Evolutionary conservation across 2,888 invertebrate genomes (phyloP), one percentile per base, ranked within the genome.

Genomic region (Anoplius nigerrimus): DNA sequence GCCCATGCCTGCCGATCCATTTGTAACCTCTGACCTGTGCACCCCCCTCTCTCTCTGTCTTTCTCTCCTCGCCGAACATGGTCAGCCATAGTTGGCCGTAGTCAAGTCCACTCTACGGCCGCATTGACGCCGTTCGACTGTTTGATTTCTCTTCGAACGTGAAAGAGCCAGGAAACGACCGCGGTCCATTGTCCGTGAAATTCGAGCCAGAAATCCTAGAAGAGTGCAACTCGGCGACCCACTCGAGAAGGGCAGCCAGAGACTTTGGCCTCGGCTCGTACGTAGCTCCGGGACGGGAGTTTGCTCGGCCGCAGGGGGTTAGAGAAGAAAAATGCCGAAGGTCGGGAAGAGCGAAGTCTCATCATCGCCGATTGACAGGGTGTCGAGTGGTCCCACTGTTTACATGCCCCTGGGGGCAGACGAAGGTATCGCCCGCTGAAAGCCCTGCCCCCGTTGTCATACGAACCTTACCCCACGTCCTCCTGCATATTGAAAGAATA

Each of bases 321-420:
- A 45, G 24, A 53, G 2, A 55, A 24, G 62, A 42, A 21, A 27
- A 24, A 34, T 11, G 48, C 1, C 24, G 42, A 62, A 16, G 51
- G 64, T 58, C 15, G 21, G 2, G 61, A 65, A 61, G 61, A 57
- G n/a, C 56, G 18, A 63, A 75, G 71, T 74, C 71, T 61, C 71
- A 48, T 71, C 67, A 63, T 45, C 60, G 69, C 62, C 82, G 83
- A 86, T 85, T 84, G 87, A 86, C 84, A 77, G 77, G 76, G 71
- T 76, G 79, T 77, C 79, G 81, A 85, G 81, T 77, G 75, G 76
- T 77, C 79, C 69, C 75, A 76, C 77, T 86, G 86, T 87, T 87
- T 85, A 86, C 86, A 85, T 78, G 82, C 74, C 84, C 84, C 83
- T 74, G 63, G 85, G 82, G 86, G 79, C 76, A 70, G 77, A 71